phyloP scores from a whole-genome alignment of 2,797 vertebrate genomes.

The Amphiprion clarkii region DNA sequence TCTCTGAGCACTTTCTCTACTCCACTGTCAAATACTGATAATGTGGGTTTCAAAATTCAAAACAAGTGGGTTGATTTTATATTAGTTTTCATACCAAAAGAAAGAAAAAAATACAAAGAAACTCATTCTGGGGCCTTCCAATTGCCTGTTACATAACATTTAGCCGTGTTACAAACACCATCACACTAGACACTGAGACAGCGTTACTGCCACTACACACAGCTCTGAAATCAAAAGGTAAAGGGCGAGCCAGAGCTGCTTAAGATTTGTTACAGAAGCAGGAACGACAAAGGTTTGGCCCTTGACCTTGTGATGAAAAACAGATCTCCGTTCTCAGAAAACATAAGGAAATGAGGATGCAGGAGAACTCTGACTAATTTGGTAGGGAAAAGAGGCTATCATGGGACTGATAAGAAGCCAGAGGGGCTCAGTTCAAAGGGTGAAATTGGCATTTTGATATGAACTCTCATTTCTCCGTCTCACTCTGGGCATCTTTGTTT shows the following conservation, averaged over 20 bases:
- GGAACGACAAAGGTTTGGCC: conserved; percentile 55
- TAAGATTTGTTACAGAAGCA: conserved; percentile 26
- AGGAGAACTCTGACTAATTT: conserved; percentile 64
- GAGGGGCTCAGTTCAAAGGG: conserved; percentile 75
- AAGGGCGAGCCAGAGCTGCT: conserved; percentile 17
- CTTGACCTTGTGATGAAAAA: conserved; percentile 76
- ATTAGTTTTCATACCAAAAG: neutral
- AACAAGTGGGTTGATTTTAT: conserved; percentile 8
- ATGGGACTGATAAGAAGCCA: conserved; percentile 77
- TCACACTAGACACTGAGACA: neutral
- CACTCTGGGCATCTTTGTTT: conserved; percentile 62
- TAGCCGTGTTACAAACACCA: neutral
- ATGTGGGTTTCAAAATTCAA: conserved; percentile 29
- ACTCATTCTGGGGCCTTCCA: neutral
- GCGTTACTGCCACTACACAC: neutral
- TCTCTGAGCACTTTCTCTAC: conserved; percentile 57
- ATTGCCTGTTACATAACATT: neutral
- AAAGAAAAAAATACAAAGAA: neutral
- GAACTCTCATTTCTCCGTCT: conserved; percentile 57
- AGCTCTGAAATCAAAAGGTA: conserved; percentile 16
- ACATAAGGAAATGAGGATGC: conserved; percentile 72
- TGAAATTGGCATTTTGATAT: conserved; percentile 68
- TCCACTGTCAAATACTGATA: conserved; percentile 49
- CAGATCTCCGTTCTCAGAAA: conserved; percentile 69
- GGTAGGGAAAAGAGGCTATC: conserved; percentile 48